Percentiles rank a stretch among this genome's conserved stretches.
Evolutionary conservation across 2,888 invertebrate species (phyloP).

Genomic region (Zele albiditarsus): DNA sequence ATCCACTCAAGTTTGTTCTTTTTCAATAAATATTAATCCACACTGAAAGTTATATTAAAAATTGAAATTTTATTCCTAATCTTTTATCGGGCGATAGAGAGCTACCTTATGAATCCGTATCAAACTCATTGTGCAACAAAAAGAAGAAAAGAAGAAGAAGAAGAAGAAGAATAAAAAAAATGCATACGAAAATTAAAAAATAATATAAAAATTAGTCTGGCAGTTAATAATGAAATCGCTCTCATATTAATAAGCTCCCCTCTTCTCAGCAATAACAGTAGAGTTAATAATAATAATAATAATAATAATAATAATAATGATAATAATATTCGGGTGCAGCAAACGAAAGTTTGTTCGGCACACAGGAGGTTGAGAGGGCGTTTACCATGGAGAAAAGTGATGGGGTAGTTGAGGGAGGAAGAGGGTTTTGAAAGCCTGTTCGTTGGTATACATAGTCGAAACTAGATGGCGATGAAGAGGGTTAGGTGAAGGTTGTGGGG

Average conservation of each 20-base stretch:
- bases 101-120: too few relatives aligned
- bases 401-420: slow-evolving; percentile 32
- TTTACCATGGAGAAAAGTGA: slow-evolving; percentile 42
- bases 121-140: slow-evolving; percentile 2
- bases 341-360: slow-evolving; percentile 63
- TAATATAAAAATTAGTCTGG: not conserved
- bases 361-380: slow-evolving; percentile 51
- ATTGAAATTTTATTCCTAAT: too few relatives aligned
- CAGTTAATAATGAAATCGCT: slow-evolving; percentile 23
- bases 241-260: slow-evolving; percentile 17
- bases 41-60: too few relatives aligned
- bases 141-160: slow-evolving; percentile 15
- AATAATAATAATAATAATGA: slow-evolving; percentile 39
- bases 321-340: slow-evolving; percentile 42
- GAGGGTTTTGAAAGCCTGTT: slow-evolving; percentile 34
- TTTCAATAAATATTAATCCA: too few relatives aligned
- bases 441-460: slow-evolving; percentile 39
- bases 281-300: slow-evolving; percentile 33
- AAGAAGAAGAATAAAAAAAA: not conserved
- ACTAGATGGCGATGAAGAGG: slow-evolving; percentile 22
- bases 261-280: slow-evolving; percentile 28
- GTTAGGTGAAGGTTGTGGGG: slow-evolving; percentile 6
- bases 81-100: too few relatives aligned
- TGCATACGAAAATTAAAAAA: not conserved
- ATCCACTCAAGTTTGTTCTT: too few relatives aligned